Evolutionary conservation across 1,140 invertebrate genomes (phyloP).

Genomic region (Drosophila subobscura): DNA sequence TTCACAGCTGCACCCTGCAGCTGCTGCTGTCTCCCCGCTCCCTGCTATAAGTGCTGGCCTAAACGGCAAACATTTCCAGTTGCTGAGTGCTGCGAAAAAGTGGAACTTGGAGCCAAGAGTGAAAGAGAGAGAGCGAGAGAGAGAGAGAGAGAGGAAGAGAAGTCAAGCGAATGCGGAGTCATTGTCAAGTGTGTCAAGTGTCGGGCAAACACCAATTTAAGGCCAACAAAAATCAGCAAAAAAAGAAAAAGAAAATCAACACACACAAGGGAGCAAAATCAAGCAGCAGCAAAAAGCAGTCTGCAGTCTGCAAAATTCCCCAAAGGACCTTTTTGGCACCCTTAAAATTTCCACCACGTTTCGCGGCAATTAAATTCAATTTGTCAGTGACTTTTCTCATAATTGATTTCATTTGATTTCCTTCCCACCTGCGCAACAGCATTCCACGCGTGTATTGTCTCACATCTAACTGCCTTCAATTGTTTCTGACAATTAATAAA

Average conservation of each 20-base stretch:
- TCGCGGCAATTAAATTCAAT: constrained; percentile 71
- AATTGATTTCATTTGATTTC: constrained; percentile 74
- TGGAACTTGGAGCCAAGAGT: constrained; percentile 35
- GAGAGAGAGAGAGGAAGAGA: constrained; percentile 29
- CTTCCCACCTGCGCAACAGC: background rate
- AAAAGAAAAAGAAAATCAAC: constrained; percentile 1
- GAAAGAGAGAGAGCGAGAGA: constrained; percentile 24
- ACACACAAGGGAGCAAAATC: constrained; percentile 4
- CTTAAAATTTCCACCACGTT: constrained; percentile 39
- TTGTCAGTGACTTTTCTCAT: constrained; percentile 72
- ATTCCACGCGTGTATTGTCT: constrained; percentile 24
- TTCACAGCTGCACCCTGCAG: no score
- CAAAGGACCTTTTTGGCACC: no score
- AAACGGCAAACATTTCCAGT: constrained; percentile 67
- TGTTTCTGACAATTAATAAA: constrained; percentile 76
- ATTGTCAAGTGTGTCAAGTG: constrained; percentile 66
- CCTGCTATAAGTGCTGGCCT: constrained; percentile 42
- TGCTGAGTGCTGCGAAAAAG: constrained; percentile 48
- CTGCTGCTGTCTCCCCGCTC: no score
- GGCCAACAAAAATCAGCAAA: constrained; percentile 23
- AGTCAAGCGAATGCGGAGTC: constrained; percentile 54
- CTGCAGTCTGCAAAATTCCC: no score
- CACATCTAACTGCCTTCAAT: constrained; percentile 51
- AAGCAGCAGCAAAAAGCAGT: constrained; percentile 24
- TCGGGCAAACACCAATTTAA: constrained; percentile 68